A percentile compares a stretch with the other conserved stretches of the same genome.
Evolutionary conservation across 2,113 vertebrate species (phyloP).

Genomic region (Anhinga anhinga): DNA sequence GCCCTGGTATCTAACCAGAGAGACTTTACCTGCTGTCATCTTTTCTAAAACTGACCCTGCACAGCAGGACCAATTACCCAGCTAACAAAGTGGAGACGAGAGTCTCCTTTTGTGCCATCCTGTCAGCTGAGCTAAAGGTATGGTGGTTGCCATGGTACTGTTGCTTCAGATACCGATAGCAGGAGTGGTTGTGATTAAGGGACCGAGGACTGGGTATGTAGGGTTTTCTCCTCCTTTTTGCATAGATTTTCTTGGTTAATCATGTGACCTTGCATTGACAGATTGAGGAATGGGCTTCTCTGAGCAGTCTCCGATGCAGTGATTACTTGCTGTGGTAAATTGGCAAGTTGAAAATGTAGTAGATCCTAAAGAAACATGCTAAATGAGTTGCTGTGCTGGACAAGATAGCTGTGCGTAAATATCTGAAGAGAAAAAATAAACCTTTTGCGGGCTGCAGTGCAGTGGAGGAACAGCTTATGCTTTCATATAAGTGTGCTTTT

Average conservation of each 20-base stretch:
- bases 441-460: neutral
- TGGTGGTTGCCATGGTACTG: neutral
- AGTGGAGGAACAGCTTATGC: fast-evolving
- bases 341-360: neutral
- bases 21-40: slow-evolving; percentile 19
- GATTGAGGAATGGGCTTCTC: neutral
- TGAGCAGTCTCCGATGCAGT: too few relatives aligned
- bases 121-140: neutral
- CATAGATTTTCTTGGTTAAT: neutral
- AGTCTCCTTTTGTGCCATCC: neutral
- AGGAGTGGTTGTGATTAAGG: neutral
- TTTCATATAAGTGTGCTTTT: neutral
- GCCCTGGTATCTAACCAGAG: slow-evolving; percentile 22
- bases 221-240: neutral
- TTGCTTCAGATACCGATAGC: neutral
- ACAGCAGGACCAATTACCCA: slow-evolving; percentile 60
- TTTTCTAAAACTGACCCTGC: neutral
- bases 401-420: neutral
- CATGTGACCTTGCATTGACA: neutral
- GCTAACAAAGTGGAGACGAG: slow-evolving; percentile 55
- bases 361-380: neutral
- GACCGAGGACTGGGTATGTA: neutral
- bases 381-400: neutral
- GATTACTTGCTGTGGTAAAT: neutral
- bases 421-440: neutral